Percentiles rank a stretch among this genome's conserved stretches.
phyloP scores from a whole-genome alignment of 2,113 vertebrate species.

The Pteropus alecto region DNA sequence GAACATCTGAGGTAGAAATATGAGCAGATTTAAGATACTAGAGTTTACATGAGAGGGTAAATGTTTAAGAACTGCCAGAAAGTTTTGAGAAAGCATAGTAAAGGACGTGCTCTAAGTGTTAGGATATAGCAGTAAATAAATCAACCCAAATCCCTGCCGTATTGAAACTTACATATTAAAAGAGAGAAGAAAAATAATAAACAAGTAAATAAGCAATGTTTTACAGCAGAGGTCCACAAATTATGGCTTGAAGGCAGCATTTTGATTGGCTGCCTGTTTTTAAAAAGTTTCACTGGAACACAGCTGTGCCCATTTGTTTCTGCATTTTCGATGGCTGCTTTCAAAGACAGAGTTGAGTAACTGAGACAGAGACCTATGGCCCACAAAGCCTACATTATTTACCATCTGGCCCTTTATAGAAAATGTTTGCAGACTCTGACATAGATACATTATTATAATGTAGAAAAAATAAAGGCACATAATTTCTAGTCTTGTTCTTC shows the following conservation, averaged over 20 bases:
- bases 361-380: background rate
- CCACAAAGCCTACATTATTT: background rate
- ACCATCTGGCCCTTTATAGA: background rate
- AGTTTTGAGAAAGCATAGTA: background rate
- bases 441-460: background rate
- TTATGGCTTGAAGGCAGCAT: background rate
- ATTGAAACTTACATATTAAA: background rate
- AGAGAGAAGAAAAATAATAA: background rate
- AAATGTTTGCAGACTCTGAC: background rate
- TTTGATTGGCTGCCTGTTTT: background rate
- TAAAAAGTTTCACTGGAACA: background rate
- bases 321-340: background rate
- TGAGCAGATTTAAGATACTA: background rate
- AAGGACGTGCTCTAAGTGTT: background rate
- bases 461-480: background rate
- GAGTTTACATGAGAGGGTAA: background rate
- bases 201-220: background rate
- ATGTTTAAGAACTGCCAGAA: background rate
- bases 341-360: background rate
- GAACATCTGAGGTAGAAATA: background rate
- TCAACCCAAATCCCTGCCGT: background rate
- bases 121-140: background rate
- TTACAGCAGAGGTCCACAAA: background rate
- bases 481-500: background rate
- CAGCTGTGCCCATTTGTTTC: background rate